Evolutionary conservation across 2,797 vertebrate genomes (phyloP), one percentile per base, ranked within the genome.

Genomic region (Simalia tracyae): DNA sequence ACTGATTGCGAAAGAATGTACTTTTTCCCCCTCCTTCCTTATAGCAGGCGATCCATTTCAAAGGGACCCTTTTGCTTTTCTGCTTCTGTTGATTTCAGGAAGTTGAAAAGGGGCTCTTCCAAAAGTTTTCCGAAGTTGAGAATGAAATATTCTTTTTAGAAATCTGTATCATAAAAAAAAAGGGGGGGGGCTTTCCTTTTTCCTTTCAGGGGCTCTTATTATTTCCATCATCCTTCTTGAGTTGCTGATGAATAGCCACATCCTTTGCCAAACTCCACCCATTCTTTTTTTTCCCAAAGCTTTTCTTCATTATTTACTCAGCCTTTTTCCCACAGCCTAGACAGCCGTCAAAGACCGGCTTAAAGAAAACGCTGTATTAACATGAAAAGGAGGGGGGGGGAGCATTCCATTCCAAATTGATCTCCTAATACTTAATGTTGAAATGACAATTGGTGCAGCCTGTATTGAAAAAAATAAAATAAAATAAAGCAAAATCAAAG

Each of bases 361-460:
- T 98, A 98, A 98, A 98, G 98, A 98, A 98, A 98, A 98, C 98
- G 98, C 98, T 94, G 98, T 98, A 98, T 98, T 98, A 99, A 98
- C 98, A 98, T 98, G 98, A 98, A 98, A 98, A 98, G 99, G 99
- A 98, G 19, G 9, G 36, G 19, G 98, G 98, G 98, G 98, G 98
- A 98, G 98, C 98, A 98, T 98, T 98, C 98, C 96, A 98, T 98
- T 98, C 98, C 98, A 98, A 98, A 98, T 98, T 98, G 98, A 99
- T 99, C 98, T 98, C 97, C 98, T 99, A 98, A 99, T 99, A 98
- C 98, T 98, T 98, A 98, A 98, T 98, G 98, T 98, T 99, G 98
- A 99, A 99, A 99, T 98, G 98, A 98, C 99, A 99, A 99, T 99
- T 99, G 99, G 98, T 97, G 97, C 97, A 97, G 97, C 98, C 98